Evolutionary conservation across 2,113 vertebrate genomes (phyloP), one percentile per base, ranked within the genome.

Genomic region (Raja brachyura): DNA sequence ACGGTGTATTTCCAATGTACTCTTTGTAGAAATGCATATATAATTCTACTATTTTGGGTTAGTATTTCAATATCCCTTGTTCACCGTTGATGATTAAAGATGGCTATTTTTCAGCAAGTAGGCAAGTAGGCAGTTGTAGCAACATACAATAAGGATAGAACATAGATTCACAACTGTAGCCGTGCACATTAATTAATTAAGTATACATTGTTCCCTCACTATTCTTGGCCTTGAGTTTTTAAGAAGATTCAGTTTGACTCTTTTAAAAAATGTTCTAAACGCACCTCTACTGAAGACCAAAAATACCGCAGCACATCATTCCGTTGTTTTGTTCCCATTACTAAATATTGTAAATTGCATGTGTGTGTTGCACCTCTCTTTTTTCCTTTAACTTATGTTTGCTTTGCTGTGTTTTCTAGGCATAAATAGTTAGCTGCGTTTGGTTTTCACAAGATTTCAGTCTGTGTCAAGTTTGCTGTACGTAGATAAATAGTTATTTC

Each of bases 401-500:
- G 90, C 68, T 66, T 73, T 73, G 61, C 31, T 88, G 66, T 74
- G 90, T 92, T 73, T 48, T 73, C 9, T 92, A 73, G 33, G 22
- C 90, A 74, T 39, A 6, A 28, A 8, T 48, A 92, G 33, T 48
- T 92, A 73, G 70, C 68, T 25, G 20, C 73, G 68, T 73, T 92
- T 92, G 68, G 90, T 73, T 92, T 92, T 73, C 70, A 92, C 90
- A 73, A 73, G 33, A 54, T 92, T 74, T 92, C 18, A 92, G 22
- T 25, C 33, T 92, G 68, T 92, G 90, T 92, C 39, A 73, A 74
- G 33, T 74, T 28, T 92, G 90, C 66, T 70, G 70, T 73, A 63
- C 68, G 73, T 73, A 92, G 66, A 92, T 20, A 74, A 73, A 92
- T 73, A 92, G n/a, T 48, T 48, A 22, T 92, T 92, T 70, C 9